These are phyloP conservation scores for Bubo scandiacus DNA, from an alignment of 2,113 vertebrate species.

Conservation along the genomic window DNA sequence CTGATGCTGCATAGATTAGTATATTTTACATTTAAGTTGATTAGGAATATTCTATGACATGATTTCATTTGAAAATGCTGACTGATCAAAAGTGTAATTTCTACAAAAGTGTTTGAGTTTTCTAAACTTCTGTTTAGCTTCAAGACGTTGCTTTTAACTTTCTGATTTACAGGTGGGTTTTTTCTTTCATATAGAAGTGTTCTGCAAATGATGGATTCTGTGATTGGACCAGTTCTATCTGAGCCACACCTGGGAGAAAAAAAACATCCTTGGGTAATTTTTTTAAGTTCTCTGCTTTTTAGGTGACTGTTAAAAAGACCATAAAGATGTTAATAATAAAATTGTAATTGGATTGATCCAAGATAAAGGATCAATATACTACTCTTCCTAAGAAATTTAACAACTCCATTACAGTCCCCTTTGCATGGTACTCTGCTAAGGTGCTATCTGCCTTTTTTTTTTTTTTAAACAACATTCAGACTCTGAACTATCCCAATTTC, in stretches of 20 bases:
- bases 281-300: constrained; percentile 16
- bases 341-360: neutral
- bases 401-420: neutral
- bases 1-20: neutral
- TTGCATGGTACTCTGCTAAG: neutral
- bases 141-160: neutral
- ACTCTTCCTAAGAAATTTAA: neutral
- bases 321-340: constrained; percentile 41
- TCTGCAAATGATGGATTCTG: neutral
- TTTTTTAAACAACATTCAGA: neutral
- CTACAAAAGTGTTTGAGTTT: neutral
- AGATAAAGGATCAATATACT: neutral
- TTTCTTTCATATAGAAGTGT: neutral
- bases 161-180: neutral
- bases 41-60: neutral
- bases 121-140: neutral
- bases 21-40: neutral
- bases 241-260: neutral
- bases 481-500: neutral
- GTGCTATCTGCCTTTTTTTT: neutral
- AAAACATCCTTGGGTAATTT: constrained; percentile 31
- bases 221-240: neutral
- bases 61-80: neutral
- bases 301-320: constrained; percentile 9
- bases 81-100: neutral